A percentile compares a stretch with the other conserved stretches of the same genome.
These are phyloP conservation scores for Trimorus sp. DNA, from an alignment of 2,888 invertebrate genomes.

Conservation along the genomic window DNA sequence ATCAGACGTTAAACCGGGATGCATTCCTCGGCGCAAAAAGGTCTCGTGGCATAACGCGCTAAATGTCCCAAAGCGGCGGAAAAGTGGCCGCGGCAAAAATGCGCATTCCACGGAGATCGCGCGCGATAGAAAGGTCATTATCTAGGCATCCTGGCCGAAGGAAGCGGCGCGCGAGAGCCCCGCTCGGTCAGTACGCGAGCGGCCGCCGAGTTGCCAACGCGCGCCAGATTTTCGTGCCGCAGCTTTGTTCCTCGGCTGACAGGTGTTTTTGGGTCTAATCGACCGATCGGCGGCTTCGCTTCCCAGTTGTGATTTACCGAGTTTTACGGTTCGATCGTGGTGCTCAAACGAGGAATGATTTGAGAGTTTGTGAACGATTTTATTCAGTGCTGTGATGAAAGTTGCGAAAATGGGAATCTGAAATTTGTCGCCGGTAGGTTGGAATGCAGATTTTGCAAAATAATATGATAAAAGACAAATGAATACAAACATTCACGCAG, in stretches of 20 bases:
- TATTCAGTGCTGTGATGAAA: too few relatives aligned
- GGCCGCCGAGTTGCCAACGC: slow-evolving; percentile 11
- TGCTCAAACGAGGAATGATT: too few relatives aligned
- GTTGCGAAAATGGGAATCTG: too few relatives aligned
- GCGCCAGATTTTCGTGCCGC: not conserved
- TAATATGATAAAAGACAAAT: too few relatives aligned
- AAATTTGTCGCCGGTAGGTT: too few relatives aligned
- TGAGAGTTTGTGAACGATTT: too few relatives aligned
- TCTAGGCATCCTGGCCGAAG: slow-evolving; percentile 51
- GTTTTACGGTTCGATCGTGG: too few relatives aligned
- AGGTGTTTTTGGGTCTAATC: slow-evolving; percentile 29
- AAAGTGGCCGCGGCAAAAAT: slow-evolving; percentile 42
- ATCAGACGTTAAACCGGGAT: too few relatives aligned
- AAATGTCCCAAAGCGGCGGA: slow-evolving; percentile 21
- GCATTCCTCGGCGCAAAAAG: too few relatives aligned
- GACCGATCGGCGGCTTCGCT: slow-evolving; percentile 3
- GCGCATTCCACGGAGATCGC: slow-evolving; percentile 49
- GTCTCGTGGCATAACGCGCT: too few relatives aligned
- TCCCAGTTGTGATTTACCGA: not conserved
- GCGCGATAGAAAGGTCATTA: slow-evolving; percentile 60
- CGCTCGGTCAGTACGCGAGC: slow-evolving; percentile 29
- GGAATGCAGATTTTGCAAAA: too few relatives aligned
- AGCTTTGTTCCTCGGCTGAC: slow-evolving; percentile 22
- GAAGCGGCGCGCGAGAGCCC: slow-evolving; percentile 26
- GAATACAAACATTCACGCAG: too few relatives aligned